These are phyloP conservation scores for Lasioglossum pauxillum DNA, from an alignment of 2,888 invertebrate species.

Conservation along the genomic window DNA sequence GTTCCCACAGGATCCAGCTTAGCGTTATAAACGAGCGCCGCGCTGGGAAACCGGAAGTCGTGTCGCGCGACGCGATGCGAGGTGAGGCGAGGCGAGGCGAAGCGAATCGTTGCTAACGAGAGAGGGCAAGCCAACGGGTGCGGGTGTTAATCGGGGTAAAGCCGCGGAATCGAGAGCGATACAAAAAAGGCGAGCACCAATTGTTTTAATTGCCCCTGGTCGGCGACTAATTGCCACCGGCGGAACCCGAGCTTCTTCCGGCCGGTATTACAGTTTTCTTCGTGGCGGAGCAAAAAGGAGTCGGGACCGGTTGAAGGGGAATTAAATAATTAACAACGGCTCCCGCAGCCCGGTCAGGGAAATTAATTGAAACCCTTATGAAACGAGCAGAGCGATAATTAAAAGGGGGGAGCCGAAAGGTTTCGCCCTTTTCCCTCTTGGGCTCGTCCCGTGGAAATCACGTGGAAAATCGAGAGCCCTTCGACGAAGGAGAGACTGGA, in stretches of 20 bases:
- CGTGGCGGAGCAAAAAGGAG: constrained; percentile 7
- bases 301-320: constrained; percentile 16
- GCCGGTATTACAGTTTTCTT: constrained; percentile 19
- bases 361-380: constrained; percentile 51
- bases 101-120: constrained; percentile 9
- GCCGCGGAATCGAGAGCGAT: constrained; percentile 18
- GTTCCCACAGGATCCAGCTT: constrained; percentile 5
- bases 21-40: not conserved
- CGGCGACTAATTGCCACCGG: constrained; percentile 41
- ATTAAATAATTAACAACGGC: constrained; percentile 51
- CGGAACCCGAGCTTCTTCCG: constrained; percentile 19
- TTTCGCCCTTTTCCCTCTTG: not conserved
- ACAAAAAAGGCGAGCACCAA: constrained; percentile 34
- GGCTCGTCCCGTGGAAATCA: constrained; percentile 21
- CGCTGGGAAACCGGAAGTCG: constrained; percentile 10
- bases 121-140: not conserved
- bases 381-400: constrained; percentile 39
- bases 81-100: not conserved
- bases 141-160: constrained; percentile 35
- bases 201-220: constrained; percentile 46
- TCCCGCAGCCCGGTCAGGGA: not conserved
- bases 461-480: constrained; percentile 47
- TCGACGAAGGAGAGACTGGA: not conserved
- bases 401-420: constrained; percentile 33
- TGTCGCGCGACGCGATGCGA: not conserved